Evolutionary conservation across 1,140 invertebrate species (phyloP), one percentile per base, ranked within the genome.

Genomic region (Venturia canescens): DNA sequence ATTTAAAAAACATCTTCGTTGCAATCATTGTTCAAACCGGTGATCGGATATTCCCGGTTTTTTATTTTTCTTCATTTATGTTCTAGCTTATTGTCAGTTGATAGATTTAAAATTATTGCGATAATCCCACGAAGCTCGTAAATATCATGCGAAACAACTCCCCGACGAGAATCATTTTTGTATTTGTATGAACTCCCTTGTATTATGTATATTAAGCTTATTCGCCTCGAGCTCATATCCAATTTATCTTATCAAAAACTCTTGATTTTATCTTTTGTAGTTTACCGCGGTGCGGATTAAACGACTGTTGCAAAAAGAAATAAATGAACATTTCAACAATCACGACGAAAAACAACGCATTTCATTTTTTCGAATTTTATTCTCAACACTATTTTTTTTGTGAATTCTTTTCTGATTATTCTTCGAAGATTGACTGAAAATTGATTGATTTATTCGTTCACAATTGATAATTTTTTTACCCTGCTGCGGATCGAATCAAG

Each of bases 121-220:
- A 70, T 78, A 81, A 80, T 79, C 34, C 78, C 50, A n/a, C 16
- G 4, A 53, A 53, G n/a, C n/a, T n/a, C 50, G n/a, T 15, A 53
- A 11, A 44, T 44, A 44, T 44, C 3, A 44, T 44, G 13, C 38
- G 11, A 44, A 44, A 44, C 3, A 44, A 5, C 38, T 11, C 38
- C 38, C 38, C 13, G 38, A 44, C 38, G 2, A 27, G 31, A 82
- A 81, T 78, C 72, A 79, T 84, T 87, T 88, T 87, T 87, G 82
- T 88, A 88, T 85, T 80, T 88, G 80, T 86, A 87, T 82, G 85
- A 78, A 84, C 80, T 83, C 78, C 79, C 78, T 29, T 87, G 81
- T 87, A 86, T 82, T 80, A 80, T 83, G 86, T 88, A 88, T 82
- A 57, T 57, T 57, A 57, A 57, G 21, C 21, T 23, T 57, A 9